phyloP scores from a whole-genome alignment of 1,140 invertebrate species.

The Atta texana region DNA sequence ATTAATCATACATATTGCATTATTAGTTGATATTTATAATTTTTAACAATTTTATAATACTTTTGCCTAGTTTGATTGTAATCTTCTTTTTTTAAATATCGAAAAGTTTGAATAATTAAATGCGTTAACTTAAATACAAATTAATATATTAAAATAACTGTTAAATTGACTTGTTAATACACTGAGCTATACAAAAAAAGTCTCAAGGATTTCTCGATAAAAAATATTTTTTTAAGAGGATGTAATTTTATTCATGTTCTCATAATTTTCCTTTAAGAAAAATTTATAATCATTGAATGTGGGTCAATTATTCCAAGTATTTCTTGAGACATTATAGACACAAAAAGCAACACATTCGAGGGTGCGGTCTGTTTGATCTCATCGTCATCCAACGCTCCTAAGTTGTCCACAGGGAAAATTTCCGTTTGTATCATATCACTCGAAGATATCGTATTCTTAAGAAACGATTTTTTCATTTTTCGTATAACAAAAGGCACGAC shows the following conservation, averaged over 20 bases:
- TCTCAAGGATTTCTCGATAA: background rate
- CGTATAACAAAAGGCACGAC: background rate
- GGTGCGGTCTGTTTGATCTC: conserved; percentile 72
- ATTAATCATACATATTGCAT: too few relatives aligned
- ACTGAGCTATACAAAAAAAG: background rate
- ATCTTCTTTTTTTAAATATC: too few relatives aligned
- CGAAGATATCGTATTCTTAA: background rate
- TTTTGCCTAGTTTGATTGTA: too few relatives aligned
- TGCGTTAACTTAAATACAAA: background rate
- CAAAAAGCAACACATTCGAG: conserved; percentile 40
- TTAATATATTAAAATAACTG: background rate
- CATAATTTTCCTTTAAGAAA: background rate
- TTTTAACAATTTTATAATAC: too few relatives aligned
- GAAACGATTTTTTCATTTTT: conserved; percentile 15
- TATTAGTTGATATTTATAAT: too few relatives aligned
- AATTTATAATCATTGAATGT: conserved; percentile 18
- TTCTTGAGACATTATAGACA: conserved; percentile 46
- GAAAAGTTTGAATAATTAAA: too few relatives aligned
- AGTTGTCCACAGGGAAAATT: conserved; percentile 45
- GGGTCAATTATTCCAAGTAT: conserved; percentile 19
- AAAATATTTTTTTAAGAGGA: background rate
- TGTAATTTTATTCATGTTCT: background rate
- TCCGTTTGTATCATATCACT: background rate
- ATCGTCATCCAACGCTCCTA: conserved; percentile 34
- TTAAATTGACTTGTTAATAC: background rate